Conservation (phyloP, 1,140 invertebrate genomes). For the Saccostrea cuccullata region DNA sequence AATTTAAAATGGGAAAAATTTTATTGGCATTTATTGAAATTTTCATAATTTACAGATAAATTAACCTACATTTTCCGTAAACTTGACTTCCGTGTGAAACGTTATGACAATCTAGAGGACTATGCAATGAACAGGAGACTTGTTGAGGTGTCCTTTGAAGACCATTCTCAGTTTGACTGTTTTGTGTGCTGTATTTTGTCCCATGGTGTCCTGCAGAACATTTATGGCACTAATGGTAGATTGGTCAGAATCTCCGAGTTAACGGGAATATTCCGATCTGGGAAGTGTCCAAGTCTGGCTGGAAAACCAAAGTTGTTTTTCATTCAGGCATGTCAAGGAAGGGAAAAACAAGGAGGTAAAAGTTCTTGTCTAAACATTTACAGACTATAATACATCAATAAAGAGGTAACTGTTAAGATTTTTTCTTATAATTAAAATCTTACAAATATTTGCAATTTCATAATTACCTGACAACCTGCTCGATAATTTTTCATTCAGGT, state of each 20-base stretch:
- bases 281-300: slow-evolving; percentile 66
- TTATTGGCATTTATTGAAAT: neutral
- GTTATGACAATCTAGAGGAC: slow-evolving; percentile 54
- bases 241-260: slow-evolving; percentile 64
- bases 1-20: neutral
- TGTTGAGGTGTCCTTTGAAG: slow-evolving; percentile 38
- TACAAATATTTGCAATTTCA: too few relatives aligned
- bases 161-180: slow-evolving; percentile 67
- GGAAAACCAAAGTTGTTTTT: slow-evolving; percentile 78
- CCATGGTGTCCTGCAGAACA: slow-evolving; percentile 69
- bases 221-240: slow-evolving; percentile 71
- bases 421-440: too few relatives aligned
- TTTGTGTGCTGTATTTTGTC: slow-evolving; percentile 73
- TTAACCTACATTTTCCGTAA: slow-evolving; percentile 61
- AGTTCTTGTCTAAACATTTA: neutral
- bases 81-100: slow-evolving; percentile 58
- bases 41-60: slow-evolving; percentile 60
- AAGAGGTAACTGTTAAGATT: too few relatives aligned
- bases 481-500: slow-evolving; percentile 22
- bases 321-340: slow-evolving; percentile 77
- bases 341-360: slow-evolving; percentile 67
- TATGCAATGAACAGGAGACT: slow-evolving; percentile 49
- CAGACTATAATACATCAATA: too few relatives aligned
- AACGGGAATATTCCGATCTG: slow-evolving; percentile 69
- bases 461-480: too few relatives aligned